Percentiles rank a stretch among this genome's conserved stretches.
Evolutionary conservation across 2,113 vertebrate genomes (phyloP).

Genomic region (Pelusios castaneus): DNA sequence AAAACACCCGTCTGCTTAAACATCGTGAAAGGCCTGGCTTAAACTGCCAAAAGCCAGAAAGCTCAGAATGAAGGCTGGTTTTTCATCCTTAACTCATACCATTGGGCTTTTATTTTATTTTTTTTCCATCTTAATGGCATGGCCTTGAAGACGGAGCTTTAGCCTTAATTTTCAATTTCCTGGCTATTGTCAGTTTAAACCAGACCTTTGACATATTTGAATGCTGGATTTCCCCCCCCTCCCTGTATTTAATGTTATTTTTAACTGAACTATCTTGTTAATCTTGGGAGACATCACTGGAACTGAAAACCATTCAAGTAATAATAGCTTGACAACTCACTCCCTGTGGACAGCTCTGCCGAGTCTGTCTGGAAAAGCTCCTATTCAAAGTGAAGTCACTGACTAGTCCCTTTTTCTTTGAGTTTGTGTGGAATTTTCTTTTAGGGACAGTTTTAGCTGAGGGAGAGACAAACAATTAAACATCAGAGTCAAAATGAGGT

Average conservation of each 20-base stretch:
- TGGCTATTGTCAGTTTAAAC: conserved; percentile 34
- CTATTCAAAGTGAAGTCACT: conserved; percentile 31
- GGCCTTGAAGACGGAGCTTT: not conserved
- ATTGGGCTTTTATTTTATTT: not conserved
- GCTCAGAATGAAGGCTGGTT: not conserved
- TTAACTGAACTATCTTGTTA: conserved; percentile 62
- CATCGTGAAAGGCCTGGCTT: not conserved
- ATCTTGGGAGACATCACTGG: conserved; percentile 31
- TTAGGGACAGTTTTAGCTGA: conserved; percentile 37
- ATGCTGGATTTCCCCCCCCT: not conserved
- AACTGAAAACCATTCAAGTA: conserved; percentile 55
- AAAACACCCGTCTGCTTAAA: not conserved
- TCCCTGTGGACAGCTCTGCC: not conserved
- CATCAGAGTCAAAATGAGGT: not conserved
- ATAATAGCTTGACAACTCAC: conserved; percentile 32
- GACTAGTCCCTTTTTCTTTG: conserved; percentile 41
- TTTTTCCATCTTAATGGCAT: not conserved
- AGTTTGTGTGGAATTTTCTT: conserved; percentile 45
- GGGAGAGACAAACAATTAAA: conserved; percentile 28
- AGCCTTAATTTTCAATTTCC: conserved; percentile 14
- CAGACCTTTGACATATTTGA: not conserved
- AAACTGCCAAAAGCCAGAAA: not conserved
- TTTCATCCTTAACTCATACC: not conserved
- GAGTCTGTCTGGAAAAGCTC: conserved; percentile 52
- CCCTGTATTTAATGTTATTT: conserved; percentile 57